Conservation (phyloP, 2,113 vertebrate species). For the Typhlomys cinereus region DNA sequence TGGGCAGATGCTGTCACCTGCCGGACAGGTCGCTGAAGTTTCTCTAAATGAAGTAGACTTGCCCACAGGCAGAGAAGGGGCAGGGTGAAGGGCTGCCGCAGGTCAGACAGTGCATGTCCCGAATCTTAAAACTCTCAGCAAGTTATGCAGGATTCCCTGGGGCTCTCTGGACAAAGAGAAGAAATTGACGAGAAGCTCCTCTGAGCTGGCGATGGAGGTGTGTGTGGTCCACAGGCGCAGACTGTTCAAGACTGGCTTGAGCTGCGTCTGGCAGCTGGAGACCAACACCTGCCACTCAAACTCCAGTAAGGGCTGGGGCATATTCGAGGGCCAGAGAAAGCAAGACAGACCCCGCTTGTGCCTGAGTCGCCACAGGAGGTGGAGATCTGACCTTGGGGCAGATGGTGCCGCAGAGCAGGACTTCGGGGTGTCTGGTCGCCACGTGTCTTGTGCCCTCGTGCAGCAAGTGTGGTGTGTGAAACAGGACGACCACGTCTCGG, state of each 20-base stretch:
- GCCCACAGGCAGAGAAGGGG: too few species aligned
- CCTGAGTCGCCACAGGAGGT: background rate
- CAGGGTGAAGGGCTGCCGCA: too few species aligned
- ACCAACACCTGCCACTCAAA: rapidly evolving
- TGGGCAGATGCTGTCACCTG: too few species aligned
- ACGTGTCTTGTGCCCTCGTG: background rate
- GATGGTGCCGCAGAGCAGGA: background rate
- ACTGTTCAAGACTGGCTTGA: background rate
- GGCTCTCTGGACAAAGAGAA: background rate
- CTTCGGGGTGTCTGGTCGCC: too few species aligned
- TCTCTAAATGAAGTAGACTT: too few species aligned
- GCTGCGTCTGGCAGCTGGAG: background rate
- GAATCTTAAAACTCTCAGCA: too few species aligned
- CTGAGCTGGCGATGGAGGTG: background rate
- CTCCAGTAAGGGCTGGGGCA: background rate
- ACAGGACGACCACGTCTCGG: background rate
- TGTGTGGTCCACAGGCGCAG: background rate
- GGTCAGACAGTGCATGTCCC: too few species aligned
- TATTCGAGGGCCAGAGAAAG: background rate
- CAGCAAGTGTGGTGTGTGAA: background rate
- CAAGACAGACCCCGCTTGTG: background rate
- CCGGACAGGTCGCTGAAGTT: too few species aligned
- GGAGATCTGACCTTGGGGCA: background rate
- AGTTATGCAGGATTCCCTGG: background rate
- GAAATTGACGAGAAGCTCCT: background rate